Base-by-base conservation (phyloP, 92 coral and sea anemone species). In the Diadumene lineata region DNA sequence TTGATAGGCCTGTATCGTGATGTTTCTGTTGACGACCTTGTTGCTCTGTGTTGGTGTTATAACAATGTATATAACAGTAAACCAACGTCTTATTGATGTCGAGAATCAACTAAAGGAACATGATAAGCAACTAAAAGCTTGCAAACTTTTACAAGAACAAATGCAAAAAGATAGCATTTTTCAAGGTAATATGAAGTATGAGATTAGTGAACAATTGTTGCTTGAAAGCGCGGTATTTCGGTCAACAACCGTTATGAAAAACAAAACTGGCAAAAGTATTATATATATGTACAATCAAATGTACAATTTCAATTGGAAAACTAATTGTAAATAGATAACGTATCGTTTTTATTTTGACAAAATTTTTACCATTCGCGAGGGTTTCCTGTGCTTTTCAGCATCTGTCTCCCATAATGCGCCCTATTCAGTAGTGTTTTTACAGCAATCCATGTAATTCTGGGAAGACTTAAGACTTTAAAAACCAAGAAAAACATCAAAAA, bases 51-150 rank as follows among this genome's bases (percentile, higher is more conserved):
- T 21, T 53, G 58, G 58, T 53, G 19, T 53, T 21, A 3, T 53
- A 13, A 13, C 58, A 16, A 53, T 53, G 21, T 53, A 53, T 16
- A 21, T 21, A 15, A 53, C 58, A 53, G 24, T 21, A 53, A 53
- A 53, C 24, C 58, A 53, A 13, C 58, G 58, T 53, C 58, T 53
- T 53, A 23, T 53, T 15, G 58, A 53, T 53, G 58, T 53, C 6
- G 58, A 53, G 19, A 21, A 53, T 53, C 58, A 21, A 15, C 19
- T 53, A 16, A 53, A 21, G 58, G 58, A 3, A 53, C 58, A 53
- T 16, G 58, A 53, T 16, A 21, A 53, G 19, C 21, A 53, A 53
- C 58, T 53, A 9, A 53, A 53, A 21, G 19, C 58, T 16, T 53
- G 58, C 58, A 9, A 23, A 6, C 58, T 38, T 4, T 38, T 38